Base-by-base conservation (phyloP, 2,113 vertebrate genomes). In the Pituophis catenifer region DNA sequence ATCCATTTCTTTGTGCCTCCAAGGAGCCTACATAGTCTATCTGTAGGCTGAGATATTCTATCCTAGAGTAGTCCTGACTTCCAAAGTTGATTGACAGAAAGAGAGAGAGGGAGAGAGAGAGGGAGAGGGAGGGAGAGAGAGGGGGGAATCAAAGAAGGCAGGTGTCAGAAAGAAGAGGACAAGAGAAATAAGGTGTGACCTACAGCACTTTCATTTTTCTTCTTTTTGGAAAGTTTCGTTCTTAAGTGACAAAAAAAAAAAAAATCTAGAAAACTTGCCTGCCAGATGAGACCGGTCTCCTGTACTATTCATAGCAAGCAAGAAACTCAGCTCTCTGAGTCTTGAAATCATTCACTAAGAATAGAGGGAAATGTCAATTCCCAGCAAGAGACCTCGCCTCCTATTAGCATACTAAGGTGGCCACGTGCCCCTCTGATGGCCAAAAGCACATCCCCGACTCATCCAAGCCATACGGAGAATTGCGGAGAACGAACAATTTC, bases 291-390 rank as follows among this genome's bases (percentile, higher is more conserved):
- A 57, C n/a, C 92, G 91, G 92, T 90, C 97, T 97, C 97, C 97
- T 97, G 97, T 96, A 98, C 98, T 10, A 86, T 38, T 97, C 97
- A 96, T 98, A n/a, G 57, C 85, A 98, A 96, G 97, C 58, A 54
- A 65, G 33, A 97, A 97, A 96, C 62, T 97, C 95, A 97, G 96
- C 97, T 97, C 97, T 96, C 97, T 96, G 96, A 97, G 97, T 98
- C 98, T 98, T 97, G 97, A 98, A 98, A 96, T 97, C 97, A 97
- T 96, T 98, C 97, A 97, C 94, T 96, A 96, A 95, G 96, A 97
- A 97, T 96, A 91, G 65, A 96, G 92, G 29, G 92, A 92, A 87
- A 59, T 29, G 26, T 3, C 92, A 94, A 86, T 91, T 97, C 89
- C 88, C 95, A 96, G 94, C 95, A 75, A 95, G 92, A 23, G 96